phyloP scores from a whole-genome alignment of 2,888 invertebrate species.

The Anaspis maculata region DNA sequence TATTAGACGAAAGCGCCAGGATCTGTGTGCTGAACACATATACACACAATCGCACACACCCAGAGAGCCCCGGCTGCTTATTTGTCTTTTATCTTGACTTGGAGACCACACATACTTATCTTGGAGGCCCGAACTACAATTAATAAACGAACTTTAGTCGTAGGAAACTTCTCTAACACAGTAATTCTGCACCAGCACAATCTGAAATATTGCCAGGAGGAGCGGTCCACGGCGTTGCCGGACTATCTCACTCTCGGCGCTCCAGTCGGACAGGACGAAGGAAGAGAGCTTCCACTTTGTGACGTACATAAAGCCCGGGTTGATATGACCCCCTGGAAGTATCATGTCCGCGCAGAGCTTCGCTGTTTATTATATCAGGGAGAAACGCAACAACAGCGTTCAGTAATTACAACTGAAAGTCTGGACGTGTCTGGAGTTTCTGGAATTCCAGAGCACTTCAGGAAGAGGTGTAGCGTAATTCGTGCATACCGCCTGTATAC shows the following conservation, averaged over 20 bases:
- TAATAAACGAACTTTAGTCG: conserved; percentile 37
- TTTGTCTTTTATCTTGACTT: conserved; percentile 17
- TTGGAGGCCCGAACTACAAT: conserved; percentile 31
- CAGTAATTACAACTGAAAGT: conserved; percentile 37
- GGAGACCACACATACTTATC: conserved; percentile 25
- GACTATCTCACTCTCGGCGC: conserved; percentile 2
- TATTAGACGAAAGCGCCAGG: conserved; percentile 10
- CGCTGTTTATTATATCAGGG: conserved; percentile 32
- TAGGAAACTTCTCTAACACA: conserved; percentile 27
- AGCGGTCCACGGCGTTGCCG: background rate
- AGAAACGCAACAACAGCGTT: conserved; percentile 33
- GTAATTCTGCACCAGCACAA: conserved; percentile 32
- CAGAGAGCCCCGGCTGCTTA: conserved; percentile 8
- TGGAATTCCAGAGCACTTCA: conserved; percentile 32
- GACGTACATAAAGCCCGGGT: conserved; percentile 6
- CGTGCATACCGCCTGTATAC: conserved; percentile 29
- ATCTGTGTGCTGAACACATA: conserved; percentile 12
- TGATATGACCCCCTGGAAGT: conserved; percentile 12
- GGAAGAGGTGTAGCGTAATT: conserved; percentile 30
- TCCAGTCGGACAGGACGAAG: conserved; percentile 4
- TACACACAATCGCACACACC: too few relatives aligned
- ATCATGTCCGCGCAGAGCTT: conserved; percentile 14
- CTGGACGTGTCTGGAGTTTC: conserved; percentile 39
- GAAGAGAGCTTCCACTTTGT: too few relatives aligned
- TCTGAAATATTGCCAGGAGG: conserved; percentile 32